Evolutionary conservation across 2,888 invertebrate genomes (phyloP).

Genomic region (Pristionchus japonicus): DNA sequence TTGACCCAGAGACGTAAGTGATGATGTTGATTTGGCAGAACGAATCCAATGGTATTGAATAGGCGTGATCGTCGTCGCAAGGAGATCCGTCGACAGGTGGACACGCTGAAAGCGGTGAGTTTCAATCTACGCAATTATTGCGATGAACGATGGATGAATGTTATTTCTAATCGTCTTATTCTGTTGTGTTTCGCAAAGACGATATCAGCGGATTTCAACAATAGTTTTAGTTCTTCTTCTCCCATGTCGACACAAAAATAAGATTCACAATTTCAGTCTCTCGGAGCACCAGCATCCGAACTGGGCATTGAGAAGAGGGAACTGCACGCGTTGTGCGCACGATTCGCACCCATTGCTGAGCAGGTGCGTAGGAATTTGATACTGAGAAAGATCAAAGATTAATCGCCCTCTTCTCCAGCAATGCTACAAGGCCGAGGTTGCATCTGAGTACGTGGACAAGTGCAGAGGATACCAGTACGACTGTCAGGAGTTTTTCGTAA

Average conservation of each 20-base stretch:
- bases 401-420: slow-evolving; percentile 51
- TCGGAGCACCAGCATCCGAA: slow-evolving; percentile 22
- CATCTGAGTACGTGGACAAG: slow-evolving; percentile 60
- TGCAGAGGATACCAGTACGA: slow-evolving; percentile 65
- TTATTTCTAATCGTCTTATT: too few species aligned
- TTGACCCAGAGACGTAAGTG: background rate
- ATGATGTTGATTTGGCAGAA: too few species aligned
- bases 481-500: slow-evolving; percentile 50
- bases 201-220: background rate
- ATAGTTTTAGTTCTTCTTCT: background rate
- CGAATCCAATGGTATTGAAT: too few species aligned
- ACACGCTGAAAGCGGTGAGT: slow-evolving; percentile 13
- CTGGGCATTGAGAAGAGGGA: slow-evolving; percentile 57
- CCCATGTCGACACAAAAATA: background rate
- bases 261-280: background rate
- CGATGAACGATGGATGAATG: too few species aligned
- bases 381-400: background rate
- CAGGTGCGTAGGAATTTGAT: slow-evolving; percentile 48
- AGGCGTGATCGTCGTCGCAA: background rate
- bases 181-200: background rate
- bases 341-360: slow-evolving; percentile 62
- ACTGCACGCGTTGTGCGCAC: slow-evolving; percentile 58
- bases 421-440: slow-evolving; percentile 64
- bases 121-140: too few species aligned
- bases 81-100: slow-evolving; percentile 26